Evolutionary conservation across 2,113 vertebrate genomes (phyloP), one percentile per base, ranked within the genome.

Genomic region (Podarcis muralis): DNA sequence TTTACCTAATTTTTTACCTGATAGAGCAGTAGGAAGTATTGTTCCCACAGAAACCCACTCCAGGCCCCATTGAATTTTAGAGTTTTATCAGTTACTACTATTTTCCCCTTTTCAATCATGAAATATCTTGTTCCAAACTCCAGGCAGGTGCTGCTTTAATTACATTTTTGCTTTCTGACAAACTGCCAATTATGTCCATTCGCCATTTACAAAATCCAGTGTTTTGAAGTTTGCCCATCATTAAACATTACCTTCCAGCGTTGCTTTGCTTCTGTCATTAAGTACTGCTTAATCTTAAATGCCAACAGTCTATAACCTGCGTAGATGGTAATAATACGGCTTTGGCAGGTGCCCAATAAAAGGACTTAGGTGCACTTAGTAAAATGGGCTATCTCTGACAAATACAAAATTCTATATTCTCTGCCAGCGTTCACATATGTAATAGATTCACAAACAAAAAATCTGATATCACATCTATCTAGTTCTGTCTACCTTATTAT

Each of bases 101-200:
- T 71, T 66, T 88, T 15, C 5, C 6, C 12, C 32, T 71, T 87
- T n/a, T 20, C 30, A 88, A 65, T 66, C 35, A 74, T 87, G 71
- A 74, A 48, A 59, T 12, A 74, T 75, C 68, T 82, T 83, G 27
- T 66, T 88, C 35, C 37, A 83, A 83, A 88, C 62, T 43, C 30
- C 71, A 48, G 59, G 40, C 80, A 88, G 86, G 27, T 83, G 80
- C n/a, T 76, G 71, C 22, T 83, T 88, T 83, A 83, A 83, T 83
- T 88, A 76, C n/a, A 68, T 83, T 83, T 85, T 43, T 79, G 43
- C 32, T 72, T 89, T 85, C 68, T 78, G 62, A 62, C 27, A 79
- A 71, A 84, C 72, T 78, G 82, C 81, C 25, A 84, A 16, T 53
- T 80, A 69, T 69, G n/a, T 77, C 12, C 74, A 77, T 76, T 48